Percentiles rank a stretch among this genome's conserved stretches.
These are phyloP conservation scores for Epinephelus cyanopodus DNA, from an alignment of 2,113 vertebrate species.

Conservation along the genomic window DNA sequence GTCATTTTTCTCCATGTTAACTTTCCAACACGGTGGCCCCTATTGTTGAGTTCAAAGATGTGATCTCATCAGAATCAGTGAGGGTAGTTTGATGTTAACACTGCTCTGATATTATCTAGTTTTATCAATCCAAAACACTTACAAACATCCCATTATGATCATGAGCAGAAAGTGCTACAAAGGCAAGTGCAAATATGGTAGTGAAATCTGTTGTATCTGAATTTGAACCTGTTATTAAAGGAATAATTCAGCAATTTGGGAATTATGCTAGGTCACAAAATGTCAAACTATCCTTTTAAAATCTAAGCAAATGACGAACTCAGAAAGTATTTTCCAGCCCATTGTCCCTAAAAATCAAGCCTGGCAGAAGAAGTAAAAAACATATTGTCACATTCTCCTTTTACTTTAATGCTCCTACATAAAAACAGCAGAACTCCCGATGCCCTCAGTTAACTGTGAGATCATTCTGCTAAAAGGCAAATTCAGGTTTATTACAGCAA, in stretches of 20 bases:
- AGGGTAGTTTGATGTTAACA: slow-evolving; percentile 30
- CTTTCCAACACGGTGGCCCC: slow-evolving; percentile 32
- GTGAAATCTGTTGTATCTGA: background rate
- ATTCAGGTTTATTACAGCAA: background rate
- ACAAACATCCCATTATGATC: background rate
- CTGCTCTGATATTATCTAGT: background rate
- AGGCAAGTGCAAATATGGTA: background rate
- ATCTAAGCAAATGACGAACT: background rate
- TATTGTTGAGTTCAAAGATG: slow-evolving; percentile 48
- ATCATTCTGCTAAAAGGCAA: background rate
- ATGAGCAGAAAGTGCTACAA: background rate
- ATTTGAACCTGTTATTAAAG: no score
- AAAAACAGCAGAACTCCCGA: background rate
- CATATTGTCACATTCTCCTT: background rate
- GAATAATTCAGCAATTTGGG: background rate
- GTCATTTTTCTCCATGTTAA: slow-evolving; percentile 38
- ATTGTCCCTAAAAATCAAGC: background rate
- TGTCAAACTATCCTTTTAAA: background rate
- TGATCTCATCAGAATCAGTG: slow-evolving; percentile 32
- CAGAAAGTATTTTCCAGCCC: background rate
- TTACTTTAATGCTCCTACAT: background rate
- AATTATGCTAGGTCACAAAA: background rate
- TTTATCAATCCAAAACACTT: slow-evolving; percentile 12
- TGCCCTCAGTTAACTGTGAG: background rate
- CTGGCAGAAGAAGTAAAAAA: background rate